Percentiles rank a stretch among this genome's conserved stretches.
Conservation (phyloP, 2,888 invertebrate species). For the Calameuta filiformis region DNA sequence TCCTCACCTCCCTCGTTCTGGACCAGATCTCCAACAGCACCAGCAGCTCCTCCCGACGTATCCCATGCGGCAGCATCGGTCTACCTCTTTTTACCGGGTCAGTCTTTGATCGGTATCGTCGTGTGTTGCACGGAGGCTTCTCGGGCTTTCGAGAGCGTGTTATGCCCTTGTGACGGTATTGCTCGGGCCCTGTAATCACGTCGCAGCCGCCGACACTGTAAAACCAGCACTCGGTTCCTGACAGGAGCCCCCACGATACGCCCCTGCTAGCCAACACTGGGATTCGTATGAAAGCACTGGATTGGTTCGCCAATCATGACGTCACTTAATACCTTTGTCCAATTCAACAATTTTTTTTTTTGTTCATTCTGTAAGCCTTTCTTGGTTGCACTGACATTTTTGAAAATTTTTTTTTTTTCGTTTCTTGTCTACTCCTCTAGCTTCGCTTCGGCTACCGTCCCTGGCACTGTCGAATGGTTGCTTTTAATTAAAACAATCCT, state of each 20-base stretch:
- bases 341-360: background rate
- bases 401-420: background rate
- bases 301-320: background rate
- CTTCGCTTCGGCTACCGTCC: background rate
- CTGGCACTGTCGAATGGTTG: constrained; percentile 22
- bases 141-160: constrained; percentile 10
- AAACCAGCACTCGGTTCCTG: constrained; percentile 2
- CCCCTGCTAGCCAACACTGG: background rate
- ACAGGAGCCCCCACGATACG: constrained; percentile 4
- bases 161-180: constrained; percentile 7
- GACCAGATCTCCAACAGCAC: background rate
- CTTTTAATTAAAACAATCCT: constrained; percentile 57
- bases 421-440: background rate
- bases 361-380: background rate
- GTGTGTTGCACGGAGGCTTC: constrained; percentile 10
- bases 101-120: constrained; percentile 10
- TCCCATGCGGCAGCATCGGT: background rate
- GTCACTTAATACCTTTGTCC: background rate
- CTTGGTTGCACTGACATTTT: background rate
- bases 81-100: constrained; percentile 4
- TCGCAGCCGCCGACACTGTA: background rate
- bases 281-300: background rate
- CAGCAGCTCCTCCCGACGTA: background rate
- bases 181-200: constrained; percentile 7
- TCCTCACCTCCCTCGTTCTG: background rate